Percentiles rank a stretch among this genome's conserved stretches.
Conservation (phyloP, 53 echinoderm and acorn worm genomes). For the Paracentrotus lividus region DNA sequence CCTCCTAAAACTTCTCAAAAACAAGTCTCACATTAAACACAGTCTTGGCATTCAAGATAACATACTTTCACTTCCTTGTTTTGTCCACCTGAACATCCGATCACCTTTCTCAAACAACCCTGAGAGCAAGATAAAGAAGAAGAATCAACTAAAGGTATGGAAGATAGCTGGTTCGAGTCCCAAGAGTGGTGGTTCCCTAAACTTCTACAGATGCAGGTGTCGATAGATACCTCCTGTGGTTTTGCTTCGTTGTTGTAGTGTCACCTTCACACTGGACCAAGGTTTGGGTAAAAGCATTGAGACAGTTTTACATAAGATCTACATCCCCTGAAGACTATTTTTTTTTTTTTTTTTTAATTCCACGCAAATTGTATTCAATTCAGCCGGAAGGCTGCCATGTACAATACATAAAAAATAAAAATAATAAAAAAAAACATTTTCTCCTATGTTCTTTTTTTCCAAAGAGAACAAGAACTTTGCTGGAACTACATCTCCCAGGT, state of each 20-base stretch:
- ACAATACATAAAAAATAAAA: too few relatives aligned
- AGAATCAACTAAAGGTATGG: constrained; percentile 4
- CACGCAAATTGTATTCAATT: too few relatives aligned
- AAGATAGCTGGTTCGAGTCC: constrained; percentile 3
- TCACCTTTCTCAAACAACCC: constrained; percentile 16
- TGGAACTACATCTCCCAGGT: too few relatives aligned
- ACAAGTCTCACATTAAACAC: not conserved
- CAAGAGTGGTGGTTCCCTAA: not conserved
- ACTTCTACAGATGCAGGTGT: not conserved
- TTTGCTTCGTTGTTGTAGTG: not conserved
- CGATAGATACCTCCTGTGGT: constrained; percentile 28
- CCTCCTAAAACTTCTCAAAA: not conserved
- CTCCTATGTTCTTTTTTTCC: too few relatives aligned
- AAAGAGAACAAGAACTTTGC: too few relatives aligned
- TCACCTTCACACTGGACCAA: not conserved
- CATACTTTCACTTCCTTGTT: constrained; percentile 1
- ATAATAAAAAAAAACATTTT: too few relatives aligned
- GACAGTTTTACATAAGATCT: too few relatives aligned
- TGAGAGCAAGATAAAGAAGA: not conserved
- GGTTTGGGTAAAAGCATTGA: too few relatives aligned
- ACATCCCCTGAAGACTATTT: too few relatives aligned
- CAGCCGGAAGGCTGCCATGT: too few relatives aligned
- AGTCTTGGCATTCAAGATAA: constrained; percentile 29
- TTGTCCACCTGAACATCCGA: constrained; percentile 22
- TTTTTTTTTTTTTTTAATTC: too few relatives aligned